phyloP scores from a whole-genome alignment of 1,140 invertebrate species.

The Leptonema lineaticorne region DNA sequence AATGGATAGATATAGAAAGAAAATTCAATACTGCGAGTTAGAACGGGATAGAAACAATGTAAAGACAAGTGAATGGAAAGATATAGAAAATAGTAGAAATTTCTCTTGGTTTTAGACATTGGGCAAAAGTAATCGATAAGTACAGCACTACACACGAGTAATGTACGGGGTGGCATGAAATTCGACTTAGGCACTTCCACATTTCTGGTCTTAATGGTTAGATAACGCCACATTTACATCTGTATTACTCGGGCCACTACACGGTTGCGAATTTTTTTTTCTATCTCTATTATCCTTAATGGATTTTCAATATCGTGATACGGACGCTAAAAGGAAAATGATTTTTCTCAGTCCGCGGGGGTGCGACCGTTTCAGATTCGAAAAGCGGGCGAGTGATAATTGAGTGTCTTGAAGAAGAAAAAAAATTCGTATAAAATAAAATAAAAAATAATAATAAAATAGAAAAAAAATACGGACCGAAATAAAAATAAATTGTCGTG shows the following conservation, averaged over 20 bases:
- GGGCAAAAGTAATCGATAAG: no score
- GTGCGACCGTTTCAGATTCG: no score
- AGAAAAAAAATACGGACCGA: no score
- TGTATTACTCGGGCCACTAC: constrained; percentile 24
- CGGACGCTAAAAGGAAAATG: constrained; percentile 10
- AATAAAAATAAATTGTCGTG: no score
- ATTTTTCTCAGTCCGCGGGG: constrained; percentile 2
- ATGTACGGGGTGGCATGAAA: constrained; percentile 21
- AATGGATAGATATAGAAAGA: no score
- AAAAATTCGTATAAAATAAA: no score
- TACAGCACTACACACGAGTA: no score
- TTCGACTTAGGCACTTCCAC: constrained; percentile 28
- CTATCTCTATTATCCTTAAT: constrained; percentile 27
- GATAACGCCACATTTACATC: constrained; percentile 32
- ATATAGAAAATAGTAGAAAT: not conserved
- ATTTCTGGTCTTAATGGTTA: constrained; percentile 23
- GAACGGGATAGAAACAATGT: not conserved
- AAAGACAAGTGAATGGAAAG: no score
- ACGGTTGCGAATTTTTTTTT: constrained; percentile 24
- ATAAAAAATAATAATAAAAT: no score
- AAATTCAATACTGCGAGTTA: no score
- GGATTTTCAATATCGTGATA: constrained; percentile 29
- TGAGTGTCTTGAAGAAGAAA: no score
- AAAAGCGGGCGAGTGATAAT: not conserved
- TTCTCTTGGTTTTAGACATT: no score